Percentiles rank a stretch among this genome's conserved stretches.
phyloP scores from a whole-genome alignment of 2,797 vertebrate genomes.

The Acrossocheilus wenchowensis region DNA sequence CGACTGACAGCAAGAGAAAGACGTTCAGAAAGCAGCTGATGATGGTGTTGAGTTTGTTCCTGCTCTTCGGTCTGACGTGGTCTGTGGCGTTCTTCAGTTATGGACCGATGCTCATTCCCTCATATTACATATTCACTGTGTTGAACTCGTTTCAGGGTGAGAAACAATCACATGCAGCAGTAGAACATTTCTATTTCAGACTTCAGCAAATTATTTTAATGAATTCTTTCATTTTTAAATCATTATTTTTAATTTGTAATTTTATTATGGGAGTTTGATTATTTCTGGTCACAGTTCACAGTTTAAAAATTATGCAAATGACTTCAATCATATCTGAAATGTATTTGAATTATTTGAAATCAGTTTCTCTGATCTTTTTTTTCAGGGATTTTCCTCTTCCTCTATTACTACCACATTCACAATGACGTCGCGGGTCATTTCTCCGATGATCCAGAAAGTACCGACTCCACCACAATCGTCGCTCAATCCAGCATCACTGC shows the following conservation, averaged over 20 bases:
- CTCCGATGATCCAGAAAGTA: background rate
- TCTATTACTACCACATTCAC: slow-evolving; percentile 67
- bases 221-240: background rate
- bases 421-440: background rate
- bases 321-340: background rate
- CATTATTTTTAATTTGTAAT: too few species aligned
- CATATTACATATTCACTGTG: slow-evolving; percentile 71
- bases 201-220: background rate
- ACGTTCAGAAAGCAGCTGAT: slow-evolving; percentile 35
- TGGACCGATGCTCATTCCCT: slow-evolving; percentile 56
- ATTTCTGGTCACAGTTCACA: background rate
- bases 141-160: slow-evolving; percentile 73
- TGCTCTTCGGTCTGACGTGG: slow-evolving; percentile 71
- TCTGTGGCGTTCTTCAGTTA: slow-evolving; percentile 69
- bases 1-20: background rate
- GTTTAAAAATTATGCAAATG: background rate
- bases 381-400: slow-evolving; percentile 71
- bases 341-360: background rate
- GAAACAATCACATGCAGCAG: background rate
- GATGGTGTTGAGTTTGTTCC: slow-evolving; percentile 61
- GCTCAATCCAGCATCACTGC: background rate
- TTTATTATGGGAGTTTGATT: background rate
- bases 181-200: background rate
- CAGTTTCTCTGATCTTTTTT: background rate
- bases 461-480: background rate